phyloP scores from a whole-genome alignment of 2,797 vertebrate species.

The Serranus cabrilla region DNA sequence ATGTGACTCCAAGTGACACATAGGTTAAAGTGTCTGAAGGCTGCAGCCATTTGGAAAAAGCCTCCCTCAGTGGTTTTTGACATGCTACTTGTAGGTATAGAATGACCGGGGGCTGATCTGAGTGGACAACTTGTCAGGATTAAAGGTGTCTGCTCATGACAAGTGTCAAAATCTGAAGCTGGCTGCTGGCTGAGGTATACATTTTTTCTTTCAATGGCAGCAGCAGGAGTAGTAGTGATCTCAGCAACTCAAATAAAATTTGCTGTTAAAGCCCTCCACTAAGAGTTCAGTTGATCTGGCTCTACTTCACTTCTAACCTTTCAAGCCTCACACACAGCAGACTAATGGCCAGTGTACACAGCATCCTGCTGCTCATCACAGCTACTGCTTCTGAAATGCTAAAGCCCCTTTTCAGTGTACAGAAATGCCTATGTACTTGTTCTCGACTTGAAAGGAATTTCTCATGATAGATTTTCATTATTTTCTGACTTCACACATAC shows the following conservation, averaged over 20 bases:
- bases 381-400: neutral
- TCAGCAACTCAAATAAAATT: neutral
- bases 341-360: neutral
- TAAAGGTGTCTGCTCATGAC: neutral
- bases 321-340: neutral
- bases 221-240: neutral
- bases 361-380: neutral
- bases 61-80: neutral
- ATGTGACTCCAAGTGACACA: neutral
- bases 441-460: neutral
- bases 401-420: neutral
- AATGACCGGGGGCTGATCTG: neutral
- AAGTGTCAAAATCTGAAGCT: slow-evolving; percentile 14
- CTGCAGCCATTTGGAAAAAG: neutral
- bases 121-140: slow-evolving; percentile 8
- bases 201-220: neutral
- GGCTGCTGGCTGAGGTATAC: neutral
- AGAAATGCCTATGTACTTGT: neutral
- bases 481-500: neutral
- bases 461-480: neutral
- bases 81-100: neutral
- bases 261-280: neutral
- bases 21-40: neutral
- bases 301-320: neutral
- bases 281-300: neutral